phyloP scores from a whole-genome alignment of 2,888 invertebrate species.

The Nephrotoma guestfalica region DNA sequence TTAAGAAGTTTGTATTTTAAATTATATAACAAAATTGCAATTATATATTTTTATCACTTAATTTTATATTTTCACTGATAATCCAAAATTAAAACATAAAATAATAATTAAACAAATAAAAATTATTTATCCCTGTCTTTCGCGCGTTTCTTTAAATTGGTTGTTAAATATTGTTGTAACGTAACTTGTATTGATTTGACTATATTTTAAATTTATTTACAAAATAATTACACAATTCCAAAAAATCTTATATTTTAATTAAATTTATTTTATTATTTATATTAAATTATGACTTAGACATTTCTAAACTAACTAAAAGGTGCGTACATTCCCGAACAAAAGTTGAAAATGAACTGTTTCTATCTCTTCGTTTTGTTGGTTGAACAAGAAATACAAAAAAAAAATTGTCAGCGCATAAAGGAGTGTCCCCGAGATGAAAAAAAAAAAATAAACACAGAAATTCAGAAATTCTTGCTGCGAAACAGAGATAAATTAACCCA shows the following conservation, averaged over 20 bases:
- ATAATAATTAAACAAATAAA: not conserved
- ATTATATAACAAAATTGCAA: not conserved
- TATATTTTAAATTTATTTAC: not conserved
- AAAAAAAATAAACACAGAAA: not conserved
- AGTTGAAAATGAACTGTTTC: constrained; percentile 15
- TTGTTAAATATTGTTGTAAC: not conserved
- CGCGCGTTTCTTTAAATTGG: not conserved
- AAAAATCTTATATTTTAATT: not conserved
- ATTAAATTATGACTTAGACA: constrained; percentile 13
- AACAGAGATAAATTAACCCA: not conserved
- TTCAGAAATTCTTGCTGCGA: not conserved
- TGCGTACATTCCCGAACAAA: constrained; percentile 16
- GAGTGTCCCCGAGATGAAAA: constrained; percentile 1
- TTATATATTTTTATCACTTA: not conserved
- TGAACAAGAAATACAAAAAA: not conserved
- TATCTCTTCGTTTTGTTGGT: not conserved
- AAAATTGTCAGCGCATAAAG: not conserved
- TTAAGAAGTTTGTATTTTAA: not conserved
- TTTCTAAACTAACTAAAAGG: constrained; percentile 15
- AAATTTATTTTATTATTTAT: not conserved
- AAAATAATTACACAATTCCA: constrained; percentile 1
- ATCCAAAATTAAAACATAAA: constrained; percentile 3
- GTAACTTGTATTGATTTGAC: not conserved
- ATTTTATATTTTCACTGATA: constrained; percentile 1
- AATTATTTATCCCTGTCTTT: not conserved